Conservation (phyloP, 2,888 invertebrate genomes). For the Caenorhabditis plicata region DNA sequence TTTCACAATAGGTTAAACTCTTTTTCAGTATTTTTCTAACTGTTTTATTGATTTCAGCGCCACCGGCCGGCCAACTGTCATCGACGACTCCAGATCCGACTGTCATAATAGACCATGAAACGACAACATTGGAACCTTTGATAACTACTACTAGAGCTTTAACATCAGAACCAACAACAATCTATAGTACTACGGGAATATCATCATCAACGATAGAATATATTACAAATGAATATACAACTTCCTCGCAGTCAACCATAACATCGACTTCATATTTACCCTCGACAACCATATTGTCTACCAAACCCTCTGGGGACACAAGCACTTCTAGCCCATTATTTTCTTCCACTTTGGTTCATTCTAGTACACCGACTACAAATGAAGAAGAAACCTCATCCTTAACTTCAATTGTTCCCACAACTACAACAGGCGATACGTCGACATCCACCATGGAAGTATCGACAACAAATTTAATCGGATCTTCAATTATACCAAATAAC, state of each 20-base stretch:
- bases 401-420: no score
- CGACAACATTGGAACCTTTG: background rate
- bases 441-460: background rate
- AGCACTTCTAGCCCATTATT: no score
- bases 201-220: no score
- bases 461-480: background rate
- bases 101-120: background rate
- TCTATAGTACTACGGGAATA: no score
- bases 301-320: no score
- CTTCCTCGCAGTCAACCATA: background rate
- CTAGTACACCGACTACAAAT: no score
- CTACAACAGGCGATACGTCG: constrained; percentile 4
- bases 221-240: no score
- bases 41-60: constrained; percentile 3
- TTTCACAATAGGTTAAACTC: background rate
- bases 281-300: background rate
- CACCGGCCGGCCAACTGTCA: background rate
- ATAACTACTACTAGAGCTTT: no score
- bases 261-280: background rate
- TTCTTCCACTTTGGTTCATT: no score
- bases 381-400: no score
- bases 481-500: no score
- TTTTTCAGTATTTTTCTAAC: background rate
- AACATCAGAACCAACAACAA: no score
- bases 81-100: background rate